Base-by-base conservation (phyloP, 2,888 invertebrate species). In the Drosophila multiciliata region DNA sequence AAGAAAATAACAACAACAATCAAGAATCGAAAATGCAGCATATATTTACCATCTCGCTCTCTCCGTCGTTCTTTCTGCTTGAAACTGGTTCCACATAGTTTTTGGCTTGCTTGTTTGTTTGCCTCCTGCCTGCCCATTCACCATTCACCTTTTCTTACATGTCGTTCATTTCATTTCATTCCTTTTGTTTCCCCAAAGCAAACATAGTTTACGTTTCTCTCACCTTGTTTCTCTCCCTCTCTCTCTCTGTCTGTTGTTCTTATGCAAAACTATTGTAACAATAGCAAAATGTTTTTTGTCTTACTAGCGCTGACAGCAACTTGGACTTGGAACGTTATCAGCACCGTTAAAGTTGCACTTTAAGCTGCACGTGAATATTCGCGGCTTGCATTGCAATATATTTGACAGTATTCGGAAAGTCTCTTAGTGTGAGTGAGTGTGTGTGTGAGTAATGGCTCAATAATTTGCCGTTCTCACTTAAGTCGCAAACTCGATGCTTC, bases 401-500 rank as follows among this genome's bases (percentile, higher is more conserved):
- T 49, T 36, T 42, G 42, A 74, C 50, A 70, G 53, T 71, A 23
- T 48, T 35, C 57, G 45, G 45, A 45, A 48, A 49, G 36, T 70
- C 55, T 40, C 54, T 61, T 61, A 38, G 23, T n/a, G 7, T 38
- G 45, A 29, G 9, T 3, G 36, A 17, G 38, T 38, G 9, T 42
- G 45, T 70, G 73, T 53, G 78, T 78, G 83, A 84, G 83, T 87
- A 84, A 87, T 84, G 83, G 80, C 78, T 85, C 83, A 87, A 87
- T 84, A 84, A 84, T 84, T 84, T 85, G 45, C 79, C 36, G 57
- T 53, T 33, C 62, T 52, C 45, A 45, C 61, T 48, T 36, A 12
- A 53, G 17, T 49, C 36, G 35, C 52, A 4, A 17, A 26, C 62
- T 20, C 11, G 6, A 36, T 32, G 20, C 11, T 33, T 33, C 60